Base-by-base conservation (phyloP, 2,113 vertebrate species). In the Austrofundulus limnaeus region DNA sequence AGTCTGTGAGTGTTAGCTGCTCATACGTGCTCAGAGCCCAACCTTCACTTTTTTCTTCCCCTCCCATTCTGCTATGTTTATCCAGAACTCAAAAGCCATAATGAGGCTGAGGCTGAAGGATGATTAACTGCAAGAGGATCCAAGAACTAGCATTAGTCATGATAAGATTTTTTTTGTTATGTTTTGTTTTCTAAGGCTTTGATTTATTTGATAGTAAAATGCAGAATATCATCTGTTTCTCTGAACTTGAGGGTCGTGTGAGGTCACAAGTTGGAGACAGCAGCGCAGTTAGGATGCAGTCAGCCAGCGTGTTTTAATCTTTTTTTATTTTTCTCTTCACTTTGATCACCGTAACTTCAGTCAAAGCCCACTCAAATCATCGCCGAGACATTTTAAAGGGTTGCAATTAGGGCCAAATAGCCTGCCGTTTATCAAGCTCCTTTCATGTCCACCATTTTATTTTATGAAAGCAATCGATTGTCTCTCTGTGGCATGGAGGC, bases 391-490 rank as follows among this genome's bases (percentile, higher is more conserved):
- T 84, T 90, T 88, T 89, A 87, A 90, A 91, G 83, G 78, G 86
- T 79, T 84, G 85, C 85, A 90, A 91, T 89, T 90, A 89, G 74
- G 78, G 60, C 78, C 82, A 85, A 87, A 90, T 86, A 87, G 86
- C 80, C 57, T 20, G 31, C 75, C 82, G 80, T 90, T 90, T 87
- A 87, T 91, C 85, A 90, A 79, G 52, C 75, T 77, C 76, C 82
- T 86, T 89, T 89, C 83, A 87, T 85, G 75, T 85, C 85, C 77
- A 77, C 81, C 76, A 77, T 85, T 87, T 88, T 84, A 83, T 89
- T 88, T 86, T 76, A 86, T 89, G 82, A 90, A 89, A 82, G 82
- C 75, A 75, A 84, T 87, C 78, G 82, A 89, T 87, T 86, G 77
- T 82, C 80, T 82, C 70, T 73, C 70, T 67, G 80, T 77, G 82